A percentile compares a stretch with the other conserved stretches of the same genome.
phyloP scores from a whole-genome alignment of 2,888 invertebrate genomes.

The Tipula confusa region DNA sequence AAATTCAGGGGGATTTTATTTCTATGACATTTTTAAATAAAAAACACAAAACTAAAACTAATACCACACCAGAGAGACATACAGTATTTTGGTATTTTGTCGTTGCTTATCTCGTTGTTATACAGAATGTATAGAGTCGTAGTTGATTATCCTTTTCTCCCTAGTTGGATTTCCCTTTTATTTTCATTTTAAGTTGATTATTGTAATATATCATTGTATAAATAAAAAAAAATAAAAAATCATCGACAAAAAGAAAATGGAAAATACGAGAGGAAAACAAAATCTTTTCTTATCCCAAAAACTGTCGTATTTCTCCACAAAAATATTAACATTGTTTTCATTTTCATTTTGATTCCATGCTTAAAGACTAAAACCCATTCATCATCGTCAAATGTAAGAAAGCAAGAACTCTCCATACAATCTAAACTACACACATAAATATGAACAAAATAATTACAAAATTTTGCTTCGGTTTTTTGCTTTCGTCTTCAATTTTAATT shows the following conservation, averaged over 20 bases:
- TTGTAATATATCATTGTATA: background rate
- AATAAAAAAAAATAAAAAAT: no score
- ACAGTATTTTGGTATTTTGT: background rate
- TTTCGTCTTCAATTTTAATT: no score
- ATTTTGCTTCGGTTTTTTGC: no score
- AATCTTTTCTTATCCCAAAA: background rate
- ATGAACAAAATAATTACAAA: background rate
- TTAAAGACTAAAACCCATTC: background rate
- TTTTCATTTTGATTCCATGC: background rate
- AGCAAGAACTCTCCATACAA: background rate
- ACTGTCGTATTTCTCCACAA: conserved; percentile 1
- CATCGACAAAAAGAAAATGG: background rate
- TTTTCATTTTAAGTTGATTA: background rate
- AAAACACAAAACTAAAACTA: background rate
- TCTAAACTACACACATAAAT: background rate
- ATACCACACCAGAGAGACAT: background rate
- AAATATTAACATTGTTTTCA: background rate
- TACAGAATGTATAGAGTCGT: no score
- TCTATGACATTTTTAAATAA: background rate
- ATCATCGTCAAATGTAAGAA: background rate
- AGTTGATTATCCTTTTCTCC: conserved; percentile 16
- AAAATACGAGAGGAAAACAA: background rate
- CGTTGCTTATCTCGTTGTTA: background rate
- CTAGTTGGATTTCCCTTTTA: conserved; percentile 12
- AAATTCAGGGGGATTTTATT: background rate